Percentiles rank a stretch among this genome's conserved stretches.
These are phyloP conservation scores for Deilephila porcellus DNA, from an alignment of 2,888 invertebrate genomes.

Conservation along the genomic window DNA sequence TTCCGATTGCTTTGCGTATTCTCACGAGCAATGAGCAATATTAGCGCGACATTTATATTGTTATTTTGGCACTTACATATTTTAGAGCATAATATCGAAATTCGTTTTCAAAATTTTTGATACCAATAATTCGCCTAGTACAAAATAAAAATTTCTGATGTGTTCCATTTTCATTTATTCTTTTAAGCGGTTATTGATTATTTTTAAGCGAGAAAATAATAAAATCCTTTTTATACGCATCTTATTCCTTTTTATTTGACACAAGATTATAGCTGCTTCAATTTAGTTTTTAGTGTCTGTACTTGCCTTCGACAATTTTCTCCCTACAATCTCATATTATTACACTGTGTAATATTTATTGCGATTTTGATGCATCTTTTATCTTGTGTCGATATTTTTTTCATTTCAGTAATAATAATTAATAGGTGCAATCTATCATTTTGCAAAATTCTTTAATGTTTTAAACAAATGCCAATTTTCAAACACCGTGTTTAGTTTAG, in stretches of 20 bases:
- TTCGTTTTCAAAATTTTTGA: constrained; percentile 6
- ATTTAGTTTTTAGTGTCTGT: constrained; percentile 19
- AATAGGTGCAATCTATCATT: constrained; percentile 4
- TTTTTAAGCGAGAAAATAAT: constrained; percentile 3
- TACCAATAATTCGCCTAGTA: constrained; percentile 7
- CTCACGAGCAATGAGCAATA: constrained; percentile 10
- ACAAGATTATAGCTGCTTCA: constrained; percentile 1
- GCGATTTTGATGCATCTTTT: constrained; percentile 6
- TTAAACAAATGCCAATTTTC: constrained; percentile 16
- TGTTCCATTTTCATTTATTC: constrained; percentile 8
- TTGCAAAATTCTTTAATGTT: not conserved
- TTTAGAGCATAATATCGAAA: not conserved
- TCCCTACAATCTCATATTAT: constrained; percentile 16
- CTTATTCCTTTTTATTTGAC: constrained; percentile 6
- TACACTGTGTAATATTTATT: constrained; percentile 18
- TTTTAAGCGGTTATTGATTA: constrained; percentile 5
- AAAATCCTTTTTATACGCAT: too few relatives aligned
- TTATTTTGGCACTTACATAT: constrained; percentile 7
- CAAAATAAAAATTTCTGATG: constrained; percentile 16
- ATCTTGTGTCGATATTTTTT: constrained; percentile 20
- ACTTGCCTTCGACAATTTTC: constrained; percentile 27
- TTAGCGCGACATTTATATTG: constrained; percentile 16
- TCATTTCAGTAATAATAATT: not conserved
- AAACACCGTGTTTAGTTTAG: not conserved
- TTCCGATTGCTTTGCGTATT: constrained; percentile 10